A percentile compares a stretch with the other conserved stretches of the same genome.
phyloP scores from a whole-genome alignment of 2,888 invertebrate species.

The Drosophila kuntzei region DNA sequence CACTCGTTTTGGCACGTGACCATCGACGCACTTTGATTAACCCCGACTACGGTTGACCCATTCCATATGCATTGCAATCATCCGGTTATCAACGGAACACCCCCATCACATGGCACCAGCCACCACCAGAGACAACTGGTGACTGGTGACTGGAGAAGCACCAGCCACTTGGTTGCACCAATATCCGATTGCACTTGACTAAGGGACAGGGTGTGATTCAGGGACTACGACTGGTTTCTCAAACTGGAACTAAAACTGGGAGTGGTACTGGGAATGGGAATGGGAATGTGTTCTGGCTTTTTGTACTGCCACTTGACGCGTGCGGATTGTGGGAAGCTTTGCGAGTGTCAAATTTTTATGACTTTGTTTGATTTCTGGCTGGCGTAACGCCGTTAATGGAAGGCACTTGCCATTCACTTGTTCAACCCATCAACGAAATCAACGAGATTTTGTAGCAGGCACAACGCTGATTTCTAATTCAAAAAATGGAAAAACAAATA shows the following conservation, averaged over 20 bases:
- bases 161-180: slow-evolving; percentile 55
- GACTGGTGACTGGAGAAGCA: not conserved
- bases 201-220: slow-evolving; percentile 7
- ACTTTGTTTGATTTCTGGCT: slow-evolving; percentile 78
- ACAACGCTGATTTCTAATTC: slow-evolving; percentile 1
- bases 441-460: slow-evolving; percentile 61
- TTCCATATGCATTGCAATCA: slow-evolving; percentile 28
- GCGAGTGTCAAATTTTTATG: slow-evolving; percentile 80
- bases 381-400: slow-evolving; percentile 77
- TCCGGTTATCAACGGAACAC: slow-evolving; percentile 36
- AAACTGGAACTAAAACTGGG: not conserved
- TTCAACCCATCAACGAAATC: slow-evolving; percentile 56
- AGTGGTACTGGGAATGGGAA: slow-evolving; percentile 7
- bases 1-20: slow-evolving; percentile 73
- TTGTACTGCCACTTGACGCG: slow-evolving; percentile 65
- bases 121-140: slow-evolving; percentile 33
- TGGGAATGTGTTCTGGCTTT: not conserved
- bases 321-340: slow-evolving; percentile 74
- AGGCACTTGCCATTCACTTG: slow-evolving; percentile 66
- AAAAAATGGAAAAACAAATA: not conserved
- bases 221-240: not conserved
- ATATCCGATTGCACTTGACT: slow-evolving; percentile 71
- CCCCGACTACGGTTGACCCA: slow-evolving; percentile 21
- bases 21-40: slow-evolving; percentile 82
- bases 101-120: slow-evolving; percentile 21